A percentile compares a stretch with the other conserved stretches of the same genome.
phyloP scores from a whole-genome alignment of 2,888 invertebrate species.

The Diloba caeruleocephala region DNA sequence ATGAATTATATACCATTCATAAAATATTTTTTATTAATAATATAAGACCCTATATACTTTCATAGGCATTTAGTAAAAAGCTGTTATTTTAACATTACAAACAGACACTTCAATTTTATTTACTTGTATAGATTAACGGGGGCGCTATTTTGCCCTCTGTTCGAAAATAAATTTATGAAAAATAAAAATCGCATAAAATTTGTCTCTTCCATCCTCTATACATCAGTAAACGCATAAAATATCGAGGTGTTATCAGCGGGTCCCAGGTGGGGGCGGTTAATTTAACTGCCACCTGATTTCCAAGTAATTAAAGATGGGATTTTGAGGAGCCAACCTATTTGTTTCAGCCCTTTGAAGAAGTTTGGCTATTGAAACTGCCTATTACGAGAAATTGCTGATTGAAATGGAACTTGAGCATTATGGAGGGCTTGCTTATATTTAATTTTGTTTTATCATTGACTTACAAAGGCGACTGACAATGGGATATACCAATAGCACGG shows the following conservation, averaged over 20 bases:
- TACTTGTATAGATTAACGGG: too few species aligned
- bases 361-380: constrained; percentile 45
- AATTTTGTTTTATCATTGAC: constrained; percentile 19
- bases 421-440: constrained; percentile 1
- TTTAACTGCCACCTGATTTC: constrained; percentile 69
- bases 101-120: too few species aligned
- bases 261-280: constrained; percentile 65
- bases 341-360: constrained; percentile 45
- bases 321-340: constrained; percentile 54
- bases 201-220: constrained; percentile 37
- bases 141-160: too few species aligned
- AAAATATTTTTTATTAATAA: too few species aligned
- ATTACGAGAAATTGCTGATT: constrained; percentile 30
- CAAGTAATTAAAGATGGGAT: constrained; percentile 74
- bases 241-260: constrained; percentile 63
- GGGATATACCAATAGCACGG: too few species aligned
- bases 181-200: too few species aligned
- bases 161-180: too few species aligned
- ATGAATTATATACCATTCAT: too few species aligned
- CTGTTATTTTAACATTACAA: too few species aligned
- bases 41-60: too few species aligned
- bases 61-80: too few species aligned
- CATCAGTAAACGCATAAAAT: constrained; percentile 57
- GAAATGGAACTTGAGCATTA: constrained; percentile 39
- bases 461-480: too few species aligned